Evolutionary conservation across 2,888 invertebrate species (phyloP).

Genomic region (Sicus ferrugineus): DNA sequence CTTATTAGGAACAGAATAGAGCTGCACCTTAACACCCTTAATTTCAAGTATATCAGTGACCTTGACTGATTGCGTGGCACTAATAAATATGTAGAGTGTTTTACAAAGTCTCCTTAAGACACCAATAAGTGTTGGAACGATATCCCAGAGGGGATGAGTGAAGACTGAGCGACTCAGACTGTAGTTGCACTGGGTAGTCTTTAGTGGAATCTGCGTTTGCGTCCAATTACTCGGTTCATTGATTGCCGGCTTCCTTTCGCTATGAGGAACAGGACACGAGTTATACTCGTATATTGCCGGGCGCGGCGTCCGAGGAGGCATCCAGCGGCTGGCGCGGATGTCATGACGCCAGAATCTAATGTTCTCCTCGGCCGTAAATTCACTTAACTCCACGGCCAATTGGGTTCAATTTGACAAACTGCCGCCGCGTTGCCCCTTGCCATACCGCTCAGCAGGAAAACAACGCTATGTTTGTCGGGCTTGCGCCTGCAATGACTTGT

Average conservation of each 20-base stretch:
- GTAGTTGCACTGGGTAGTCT: slow-evolving; percentile 3
- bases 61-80: too few species aligned
- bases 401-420: slow-evolving; percentile 60
- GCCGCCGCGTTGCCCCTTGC: slow-evolving; percentile 35
- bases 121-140: too few species aligned
- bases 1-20: too few species aligned
- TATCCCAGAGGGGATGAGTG: too few species aligned
- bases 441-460: slow-evolving; percentile 21
- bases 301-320: slow-evolving; percentile 10
- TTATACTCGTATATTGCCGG: background rate
- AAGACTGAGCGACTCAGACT: too few species aligned
- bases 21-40: too few species aligned
- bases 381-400: slow-evolving; percentile 51
- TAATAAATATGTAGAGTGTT: too few species aligned
- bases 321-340: slow-evolving; percentile 21
- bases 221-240: slow-evolving; percentile 8
- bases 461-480: slow-evolving; percentile 34
- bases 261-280: slow-evolving; percentile 34
- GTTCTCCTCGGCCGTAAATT: slow-evolving; percentile 55
- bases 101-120: too few species aligned
- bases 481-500: slow-evolving; percentile 11
- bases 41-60: too few species aligned
- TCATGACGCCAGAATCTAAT: slow-evolving; percentile 52
- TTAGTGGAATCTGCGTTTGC: background rate
- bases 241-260: background rate